Evolutionary conservation across 1,140 invertebrate species (phyloP).

Genomic region (Telenomus remus): DNA sequence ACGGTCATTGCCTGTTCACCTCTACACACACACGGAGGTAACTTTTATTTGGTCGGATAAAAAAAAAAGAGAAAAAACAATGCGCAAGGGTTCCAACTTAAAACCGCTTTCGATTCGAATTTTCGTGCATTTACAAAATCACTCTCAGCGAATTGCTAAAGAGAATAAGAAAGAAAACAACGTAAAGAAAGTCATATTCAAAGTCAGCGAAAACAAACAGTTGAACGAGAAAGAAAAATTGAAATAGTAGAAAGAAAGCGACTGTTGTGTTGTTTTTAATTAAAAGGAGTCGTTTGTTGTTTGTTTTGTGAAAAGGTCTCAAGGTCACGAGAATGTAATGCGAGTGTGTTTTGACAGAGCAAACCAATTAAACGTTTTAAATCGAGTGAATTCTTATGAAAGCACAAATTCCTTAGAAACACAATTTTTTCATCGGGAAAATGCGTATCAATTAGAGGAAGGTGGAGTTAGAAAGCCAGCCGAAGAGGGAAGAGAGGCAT

Average conservation of each 20-base stretch:
- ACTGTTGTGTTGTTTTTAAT: slow-evolving; percentile 14
- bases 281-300: slow-evolving; percentile 5
- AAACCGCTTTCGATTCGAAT: slow-evolving; percentile 21
- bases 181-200: background rate
- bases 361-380: background rate
- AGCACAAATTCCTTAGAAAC: too few relatives aligned
- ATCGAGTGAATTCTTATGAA: too few relatives aligned
- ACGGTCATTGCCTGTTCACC: slow-evolving; percentile 14
- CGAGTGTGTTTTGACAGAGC: background rate
- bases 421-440: too few relatives aligned
- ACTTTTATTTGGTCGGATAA: too few relatives aligned
- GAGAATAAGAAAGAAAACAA: background rate
- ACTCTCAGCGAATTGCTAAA: background rate
- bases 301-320: slow-evolving; percentile 2
- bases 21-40: too few relatives aligned
- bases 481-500: too few relatives aligned
- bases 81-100: background rate
- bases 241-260: slow-evolving; percentile 2
- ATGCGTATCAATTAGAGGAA: too few relatives aligned
- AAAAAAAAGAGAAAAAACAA: too few relatives aligned
- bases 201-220: background rate
- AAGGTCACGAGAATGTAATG: slow-evolving; percentile 1
- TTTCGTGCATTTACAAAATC: slow-evolving; percentile 28
- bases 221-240: slow-evolving; percentile 2
- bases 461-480: too few relatives aligned